Base-by-base conservation (phyloP, 2,797 vertebrate species). In the Intellagama lesueurii region DNA sequence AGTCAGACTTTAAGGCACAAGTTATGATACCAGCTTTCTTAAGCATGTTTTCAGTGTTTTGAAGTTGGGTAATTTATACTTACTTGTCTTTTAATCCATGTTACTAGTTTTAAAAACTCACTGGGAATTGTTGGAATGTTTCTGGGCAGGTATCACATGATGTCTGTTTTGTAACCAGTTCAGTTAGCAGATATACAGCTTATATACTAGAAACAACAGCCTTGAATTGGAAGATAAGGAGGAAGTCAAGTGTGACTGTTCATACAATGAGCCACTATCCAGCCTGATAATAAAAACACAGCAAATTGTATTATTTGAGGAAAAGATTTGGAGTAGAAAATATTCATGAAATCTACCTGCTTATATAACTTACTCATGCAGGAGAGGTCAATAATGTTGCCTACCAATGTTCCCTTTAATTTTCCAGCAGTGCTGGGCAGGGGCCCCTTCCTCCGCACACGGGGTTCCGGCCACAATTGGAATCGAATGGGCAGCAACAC, bases 1-100 rank as follows among this genome's bases (percentile, higher is more conserved):
- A 16, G 49, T 1, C 35, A 49, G 79, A 7, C 14, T 0, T 64
- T 80, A 89, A 32, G 60, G 66, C 1, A n/a, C 91, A 64, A 14
- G 0, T 30, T 14, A 0, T 73, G 8, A 28, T 72, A 28, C 73
- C 81, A 82, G 35, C n/a, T 81, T 40, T 47, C 70, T 64, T 3
- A 7, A 66, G 14, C 73, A 49, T 77, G 1, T 7, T 87, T 56
- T 89, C 66, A 3, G 17, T 4, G 26, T 12, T 86, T 78, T 0
- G 12, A 17, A 73, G 4, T 0, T 0, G 81, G 81, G 0, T 69
- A 0, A 60, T 85, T 75, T 22, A 19, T 83, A 56, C 47, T 82
- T 60, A 47, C 78, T 79, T 73, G 52, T 60, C 32, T 70, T 47
- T 83, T 52, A 64, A 64, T 32, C 35, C 83, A 75, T 0, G 0